These are phyloP conservation scores for Odontomachus brunneus DNA, from an alignment of 1,140 invertebrate genomes.

Conservation along the genomic window DNA sequence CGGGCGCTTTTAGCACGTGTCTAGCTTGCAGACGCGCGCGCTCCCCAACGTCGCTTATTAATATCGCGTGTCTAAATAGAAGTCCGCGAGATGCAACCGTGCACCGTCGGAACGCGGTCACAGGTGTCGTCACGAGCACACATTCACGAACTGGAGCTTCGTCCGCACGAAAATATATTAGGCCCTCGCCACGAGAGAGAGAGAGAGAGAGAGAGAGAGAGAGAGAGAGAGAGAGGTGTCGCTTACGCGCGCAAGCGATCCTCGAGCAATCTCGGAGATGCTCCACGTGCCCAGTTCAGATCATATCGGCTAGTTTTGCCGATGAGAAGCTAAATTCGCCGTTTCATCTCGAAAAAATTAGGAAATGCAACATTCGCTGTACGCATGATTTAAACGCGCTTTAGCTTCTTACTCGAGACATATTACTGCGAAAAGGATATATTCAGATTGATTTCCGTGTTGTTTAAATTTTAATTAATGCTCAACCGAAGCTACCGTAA, in stretches of 20 bases:
- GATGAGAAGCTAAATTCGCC: constrained; percentile 7
- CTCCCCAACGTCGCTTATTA: constrained; percentile 58
- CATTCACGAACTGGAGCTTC: not conserved
- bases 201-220: too few species aligned
- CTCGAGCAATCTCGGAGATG: not conserved
- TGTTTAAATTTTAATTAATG: too few species aligned
- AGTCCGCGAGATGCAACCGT: constrained; percentile 29
- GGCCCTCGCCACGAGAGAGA: too few species aligned
- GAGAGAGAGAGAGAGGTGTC: not conserved
- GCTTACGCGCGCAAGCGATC: not conserved
- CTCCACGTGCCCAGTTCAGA: not conserved
- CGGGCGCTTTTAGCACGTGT: constrained; percentile 13
- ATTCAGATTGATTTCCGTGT: too few species aligned
- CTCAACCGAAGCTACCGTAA: too few species aligned
- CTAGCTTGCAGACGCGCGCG: not conserved
- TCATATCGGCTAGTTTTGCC: not conserved
- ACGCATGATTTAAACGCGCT: not conserved
- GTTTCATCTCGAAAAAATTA: not conserved
- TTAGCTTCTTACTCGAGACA: not conserved
- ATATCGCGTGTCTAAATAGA: constrained; percentile 66
- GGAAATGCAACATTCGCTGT: not conserved
- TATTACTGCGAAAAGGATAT: not conserved
- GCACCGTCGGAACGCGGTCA: constrained; percentile 66
- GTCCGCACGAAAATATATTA: constrained; percentile 7
- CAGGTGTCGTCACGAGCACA: constrained; percentile 46